These are phyloP conservation scores for Phylloscopus trochilus DNA, from an alignment of 2,113 vertebrate species.

Conservation along the genomic window DNA sequence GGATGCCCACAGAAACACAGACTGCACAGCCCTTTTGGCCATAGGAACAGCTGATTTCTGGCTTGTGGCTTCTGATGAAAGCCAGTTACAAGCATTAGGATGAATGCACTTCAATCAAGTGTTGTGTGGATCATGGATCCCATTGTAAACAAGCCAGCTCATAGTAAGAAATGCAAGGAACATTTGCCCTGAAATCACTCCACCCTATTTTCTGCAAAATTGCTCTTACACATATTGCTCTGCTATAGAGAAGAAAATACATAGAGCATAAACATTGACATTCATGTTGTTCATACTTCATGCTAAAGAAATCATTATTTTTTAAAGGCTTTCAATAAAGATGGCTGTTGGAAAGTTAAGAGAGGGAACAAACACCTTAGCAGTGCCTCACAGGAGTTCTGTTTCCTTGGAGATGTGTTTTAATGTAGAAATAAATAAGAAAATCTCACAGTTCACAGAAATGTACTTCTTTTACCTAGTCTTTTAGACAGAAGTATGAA, in stretches of 20 bases:
- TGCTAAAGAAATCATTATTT: constrained; percentile 25
- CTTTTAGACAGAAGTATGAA: neutral
- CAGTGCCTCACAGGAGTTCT: neutral
- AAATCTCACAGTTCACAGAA: neutral
- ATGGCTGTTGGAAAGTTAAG: constrained; percentile 38
- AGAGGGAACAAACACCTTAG: constrained; percentile 23
- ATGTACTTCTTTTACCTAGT: neutral
- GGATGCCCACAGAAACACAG: neutral
- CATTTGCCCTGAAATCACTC: constrained; percentile 18
- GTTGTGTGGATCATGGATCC: constrained; percentile 33
- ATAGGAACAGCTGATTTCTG: constrained; percentile 3
- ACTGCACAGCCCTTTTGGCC: neutral
- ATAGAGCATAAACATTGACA: constrained; percentile 29
- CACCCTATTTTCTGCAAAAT: constrained; percentile 64
- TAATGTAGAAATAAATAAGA: constrained; percentile 36
- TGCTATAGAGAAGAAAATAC: constrained; percentile 7
- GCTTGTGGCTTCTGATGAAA: constrained; percentile 46
- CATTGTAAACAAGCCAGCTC: constrained; percentile 54
- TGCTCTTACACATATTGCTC: constrained; percentile 4
- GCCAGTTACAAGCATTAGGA: constrained; percentile 47
- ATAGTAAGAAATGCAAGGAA: constrained; percentile 20
- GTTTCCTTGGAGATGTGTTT: constrained; percentile 63
- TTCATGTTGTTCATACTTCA: constrained; percentile 17
- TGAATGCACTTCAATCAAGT: constrained; percentile 36
- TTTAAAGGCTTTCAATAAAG: constrained; percentile 13